Conservation (phyloP, 2,888 invertebrate genomes). For the Emmelina monodactyla region DNA sequence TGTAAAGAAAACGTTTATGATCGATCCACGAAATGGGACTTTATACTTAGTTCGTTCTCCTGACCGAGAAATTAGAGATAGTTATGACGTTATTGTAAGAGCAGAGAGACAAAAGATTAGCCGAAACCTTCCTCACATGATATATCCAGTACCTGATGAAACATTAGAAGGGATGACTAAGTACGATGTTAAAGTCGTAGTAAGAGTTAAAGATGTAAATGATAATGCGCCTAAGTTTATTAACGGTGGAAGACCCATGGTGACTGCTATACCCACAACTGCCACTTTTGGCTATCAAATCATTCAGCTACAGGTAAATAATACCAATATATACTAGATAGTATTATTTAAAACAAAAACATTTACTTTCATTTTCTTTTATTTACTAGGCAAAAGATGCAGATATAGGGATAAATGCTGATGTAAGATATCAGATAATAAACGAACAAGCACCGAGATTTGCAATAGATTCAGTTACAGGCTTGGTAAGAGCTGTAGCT, state of each 20-base stretch:
- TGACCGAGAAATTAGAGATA: slow-evolving; percentile 75
- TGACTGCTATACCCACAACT: slow-evolving; percentile 83
- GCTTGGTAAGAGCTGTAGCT: slow-evolving; percentile 77
- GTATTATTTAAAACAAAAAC: background rate
- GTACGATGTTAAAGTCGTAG: slow-evolving; percentile 82
- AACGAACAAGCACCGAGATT: slow-evolving; percentile 80
- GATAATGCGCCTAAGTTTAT: slow-evolving; percentile 84
- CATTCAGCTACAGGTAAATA: slow-evolving; percentile 71
- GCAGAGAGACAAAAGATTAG: slow-evolving; percentile 67
- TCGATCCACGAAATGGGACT: slow-evolving; percentile 80
- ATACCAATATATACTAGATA: background rate
- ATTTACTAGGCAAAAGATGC: slow-evolving; percentile 73
- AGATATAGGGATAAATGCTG: slow-evolving; percentile 78
- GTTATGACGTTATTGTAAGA: slow-evolving; percentile 66
- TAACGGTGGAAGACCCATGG: slow-evolving; percentile 77
- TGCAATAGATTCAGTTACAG: slow-evolving; percentile 78
- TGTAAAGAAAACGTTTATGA: slow-evolving; percentile 70
- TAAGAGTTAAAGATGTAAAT: slow-evolving; percentile 81
- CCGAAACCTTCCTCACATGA: slow-evolving; percentile 75
- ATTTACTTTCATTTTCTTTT: background rate
- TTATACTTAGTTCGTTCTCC: slow-evolving; percentile 76
- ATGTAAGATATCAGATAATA: slow-evolving; percentile 81
- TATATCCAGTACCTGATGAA: slow-evolving; percentile 79
- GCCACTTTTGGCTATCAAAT: slow-evolving; percentile 85
- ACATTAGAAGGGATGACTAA: slow-evolving; percentile 73